Evolutionary conservation across 2,888 invertebrate species (phyloP).

Genomic region (Hololepta plana): DNA sequence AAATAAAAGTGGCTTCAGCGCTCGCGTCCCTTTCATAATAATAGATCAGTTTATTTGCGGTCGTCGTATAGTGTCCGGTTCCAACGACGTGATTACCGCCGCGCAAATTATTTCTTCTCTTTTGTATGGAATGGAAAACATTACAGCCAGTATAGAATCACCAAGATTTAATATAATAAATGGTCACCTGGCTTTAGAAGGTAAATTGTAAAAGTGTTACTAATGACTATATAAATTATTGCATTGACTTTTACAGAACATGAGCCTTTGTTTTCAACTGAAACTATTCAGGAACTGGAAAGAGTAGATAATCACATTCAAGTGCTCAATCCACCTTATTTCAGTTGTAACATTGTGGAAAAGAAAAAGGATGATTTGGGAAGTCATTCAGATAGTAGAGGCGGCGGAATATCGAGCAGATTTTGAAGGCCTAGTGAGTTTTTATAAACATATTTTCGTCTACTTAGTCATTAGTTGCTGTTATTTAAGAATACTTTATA

Average conservation of each 20-base stretch:
- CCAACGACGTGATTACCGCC: slow-evolving; percentile 30
- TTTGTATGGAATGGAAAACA: slow-evolving; percentile 26
- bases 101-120: slow-evolving; percentile 31
- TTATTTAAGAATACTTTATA: too few relatives aligned
- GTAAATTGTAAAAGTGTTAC: slow-evolving; percentile 13
- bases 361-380: slow-evolving; percentile 42
- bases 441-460: too few relatives aligned
- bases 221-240: slow-evolving; percentile 1
- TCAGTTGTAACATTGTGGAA: slow-evolving; percentile 47
- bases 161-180: slow-evolving; percentile 27
- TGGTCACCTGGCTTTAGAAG: slow-evolving; percentile 26
- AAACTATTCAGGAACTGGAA: slow-evolving; percentile 18
- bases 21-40: slow-evolving; percentile 24
- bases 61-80: slow-evolving; percentile 32
- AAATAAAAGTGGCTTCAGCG: slow-evolving; percentile 15
- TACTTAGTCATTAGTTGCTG: too few relatives aligned
- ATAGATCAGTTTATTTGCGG: slow-evolving; percentile 29
- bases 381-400: slow-evolving; percentile 56
- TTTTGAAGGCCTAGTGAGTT: too few relatives aligned
- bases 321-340: slow-evolving; percentile 27
- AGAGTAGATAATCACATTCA: slow-evolving; percentile 14
- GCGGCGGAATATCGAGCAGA: slow-evolving; percentile 48
- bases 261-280: slow-evolving; percentile 19
- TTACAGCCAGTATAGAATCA: slow-evolving; percentile 30
- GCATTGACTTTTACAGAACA: slow-evolving; percentile 12